Evolutionary conservation across 92 coral and sea anemone genomes (phyloP).

Genomic region (Parazoanthus darwini): DNA sequence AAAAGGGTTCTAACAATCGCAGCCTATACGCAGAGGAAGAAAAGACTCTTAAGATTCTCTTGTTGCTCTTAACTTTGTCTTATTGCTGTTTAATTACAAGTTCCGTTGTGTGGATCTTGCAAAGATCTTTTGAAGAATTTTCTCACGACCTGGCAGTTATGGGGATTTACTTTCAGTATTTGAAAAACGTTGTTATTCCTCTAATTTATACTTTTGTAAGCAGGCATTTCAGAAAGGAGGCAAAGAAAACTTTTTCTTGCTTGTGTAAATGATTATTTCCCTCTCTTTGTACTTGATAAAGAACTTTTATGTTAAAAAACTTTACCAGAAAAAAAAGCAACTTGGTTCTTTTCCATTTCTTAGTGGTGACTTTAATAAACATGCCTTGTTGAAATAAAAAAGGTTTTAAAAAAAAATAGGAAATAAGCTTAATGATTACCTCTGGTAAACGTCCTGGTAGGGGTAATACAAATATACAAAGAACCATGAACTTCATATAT

Average conservation of each 20-base stretch:
- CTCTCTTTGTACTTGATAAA: too few relatives aligned
- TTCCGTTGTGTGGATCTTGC: conserved; percentile 38
- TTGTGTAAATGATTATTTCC: background rate
- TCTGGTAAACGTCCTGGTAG: background rate
- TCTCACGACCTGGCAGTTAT: conserved; percentile 34
- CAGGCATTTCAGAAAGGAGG: conserved; percentile 20
- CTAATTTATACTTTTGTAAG: conserved; percentile 27
- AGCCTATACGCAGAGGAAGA: conserved; percentile 24
- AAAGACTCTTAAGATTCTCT: conserved; percentile 28
- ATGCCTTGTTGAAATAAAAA: too few relatives aligned
- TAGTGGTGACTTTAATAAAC: background rate
- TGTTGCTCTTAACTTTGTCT: background rate
- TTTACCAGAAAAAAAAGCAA: too few relatives aligned
- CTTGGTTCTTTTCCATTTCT: background rate
- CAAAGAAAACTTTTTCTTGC: conserved; percentile 15
- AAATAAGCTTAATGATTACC: background rate
- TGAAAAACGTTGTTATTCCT: conserved; percentile 30
- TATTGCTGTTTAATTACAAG: conserved; percentile 13
- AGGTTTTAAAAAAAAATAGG: background rate
- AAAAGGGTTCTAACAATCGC: background rate
- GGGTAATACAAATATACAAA: background rate
- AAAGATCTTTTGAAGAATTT: conserved; percentile 1
- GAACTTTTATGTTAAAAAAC: background rate
- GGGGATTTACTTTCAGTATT: conserved; percentile 37
- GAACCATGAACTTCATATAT: background rate